phyloP scores from a whole-genome alignment of 2,888 invertebrate genomes.

The Melieria picta region DNA sequence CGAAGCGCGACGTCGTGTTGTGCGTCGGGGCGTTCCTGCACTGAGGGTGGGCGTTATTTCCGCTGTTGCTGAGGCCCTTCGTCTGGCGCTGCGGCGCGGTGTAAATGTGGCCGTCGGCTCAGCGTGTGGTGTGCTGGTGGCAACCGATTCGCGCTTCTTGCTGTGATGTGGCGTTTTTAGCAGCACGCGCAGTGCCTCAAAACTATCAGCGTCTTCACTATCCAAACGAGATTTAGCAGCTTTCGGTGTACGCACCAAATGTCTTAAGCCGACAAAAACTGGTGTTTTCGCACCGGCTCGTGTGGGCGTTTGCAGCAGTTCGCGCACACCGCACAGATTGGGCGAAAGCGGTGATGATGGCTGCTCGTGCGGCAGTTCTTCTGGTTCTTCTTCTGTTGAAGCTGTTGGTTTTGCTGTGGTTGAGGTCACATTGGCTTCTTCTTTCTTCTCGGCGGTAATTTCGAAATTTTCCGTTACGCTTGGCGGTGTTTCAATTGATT shows the following conservation, averaged over 20 bases:
- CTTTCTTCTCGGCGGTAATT: not conserved
- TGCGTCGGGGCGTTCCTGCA: not conserved
- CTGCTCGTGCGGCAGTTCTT: not conserved
- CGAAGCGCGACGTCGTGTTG: slow-evolving; percentile 17
- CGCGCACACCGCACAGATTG: slow-evolving; percentile 44
- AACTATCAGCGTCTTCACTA: slow-evolving; percentile 2
- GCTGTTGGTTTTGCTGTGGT: not conserved
- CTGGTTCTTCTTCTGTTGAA: not conserved
- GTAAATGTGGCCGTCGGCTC: slow-evolving; percentile 26
- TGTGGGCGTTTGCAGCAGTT: slow-evolving; percentile 53
- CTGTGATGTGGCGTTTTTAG: slow-evolving; percentile 55
- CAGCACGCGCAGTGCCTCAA: slow-evolving; percentile 48
- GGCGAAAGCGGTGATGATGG: not conserved
- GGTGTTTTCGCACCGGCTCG: slow-evolving; percentile 43
- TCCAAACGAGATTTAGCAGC: not conserved
- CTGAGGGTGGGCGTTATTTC: slow-evolving; percentile 24
- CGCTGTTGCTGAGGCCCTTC: slow-evolving; percentile 42
- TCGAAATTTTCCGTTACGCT: not conserved
- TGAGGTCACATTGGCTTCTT: not conserved
- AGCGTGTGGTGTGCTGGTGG: slow-evolving; percentile 45
- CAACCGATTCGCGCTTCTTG: slow-evolving; percentile 21
- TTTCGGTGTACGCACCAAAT: slow-evolving; percentile 46
- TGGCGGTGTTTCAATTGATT: no score
- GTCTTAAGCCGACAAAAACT: slow-evolving; percentile 47
- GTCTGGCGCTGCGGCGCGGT: slow-evolving; percentile 41